A percentile compares a stretch with the other conserved stretches of the same genome.
Evolutionary conservation across 2,113 vertebrate species (phyloP).

Genomic region (Spilogale gracilis): DNA sequence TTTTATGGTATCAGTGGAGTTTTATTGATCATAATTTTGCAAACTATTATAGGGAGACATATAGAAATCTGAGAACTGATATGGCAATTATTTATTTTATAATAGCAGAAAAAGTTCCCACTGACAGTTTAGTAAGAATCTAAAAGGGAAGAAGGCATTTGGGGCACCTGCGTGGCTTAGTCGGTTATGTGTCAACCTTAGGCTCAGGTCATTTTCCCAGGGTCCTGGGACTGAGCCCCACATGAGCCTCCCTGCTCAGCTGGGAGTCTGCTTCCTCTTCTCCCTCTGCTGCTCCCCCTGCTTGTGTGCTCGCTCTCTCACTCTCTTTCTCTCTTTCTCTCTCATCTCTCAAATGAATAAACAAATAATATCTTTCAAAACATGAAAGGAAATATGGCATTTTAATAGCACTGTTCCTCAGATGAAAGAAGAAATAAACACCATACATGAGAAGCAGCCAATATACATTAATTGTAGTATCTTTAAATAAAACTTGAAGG

Average conservation of each 20-base stretch:
- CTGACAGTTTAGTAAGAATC: background rate
- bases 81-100: background rate
- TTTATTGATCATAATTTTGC: background rate
- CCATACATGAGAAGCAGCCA: background rate
- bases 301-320: background rate
- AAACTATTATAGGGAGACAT: background rate
- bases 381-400: background rate
- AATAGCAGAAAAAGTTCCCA: background rate
- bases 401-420: background rate
- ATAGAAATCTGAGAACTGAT: background rate
- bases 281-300: background rate
- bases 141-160: background rate
- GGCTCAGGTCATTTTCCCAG: too few species aligned
- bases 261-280: background rate
- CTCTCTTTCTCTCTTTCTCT: background rate
- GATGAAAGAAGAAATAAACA: conserved; percentile 14
- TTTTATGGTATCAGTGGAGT: background rate
- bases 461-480: background rate
- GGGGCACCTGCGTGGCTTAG: too few species aligned
- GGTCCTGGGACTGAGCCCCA: too few species aligned
- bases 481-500: conserved; percentile 51
- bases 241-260: too few species aligned
- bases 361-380: background rate
- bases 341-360: background rate
- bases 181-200: too few species aligned